phyloP scores from a whole-genome alignment of 2,797 vertebrate species.

The Sebastiscus albofasciatus region DNA sequence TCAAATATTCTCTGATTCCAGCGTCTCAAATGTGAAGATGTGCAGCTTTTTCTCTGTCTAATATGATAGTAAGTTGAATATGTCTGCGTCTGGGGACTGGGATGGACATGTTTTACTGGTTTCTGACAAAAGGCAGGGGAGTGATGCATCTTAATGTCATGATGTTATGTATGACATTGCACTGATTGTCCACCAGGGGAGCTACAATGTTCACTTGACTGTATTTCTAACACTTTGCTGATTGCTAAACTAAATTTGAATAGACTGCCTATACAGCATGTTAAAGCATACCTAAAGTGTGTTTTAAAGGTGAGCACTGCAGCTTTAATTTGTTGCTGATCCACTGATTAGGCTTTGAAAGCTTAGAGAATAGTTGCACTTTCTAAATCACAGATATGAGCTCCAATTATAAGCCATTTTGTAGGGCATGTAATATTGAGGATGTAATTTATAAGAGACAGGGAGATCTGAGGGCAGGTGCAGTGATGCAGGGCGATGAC shows the following conservation, averaged over 20 bases:
- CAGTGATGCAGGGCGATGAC: slow-evolving; percentile 6
- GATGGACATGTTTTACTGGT: neutral
- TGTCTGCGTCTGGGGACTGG: neutral
- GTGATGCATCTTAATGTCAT: neutral
- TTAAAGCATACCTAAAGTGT: neutral
- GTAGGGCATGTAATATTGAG: neutral
- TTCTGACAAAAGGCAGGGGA: neutral
- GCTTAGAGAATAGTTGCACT: neutral
- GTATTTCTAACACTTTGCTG: neutral
- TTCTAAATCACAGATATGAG: neutral
- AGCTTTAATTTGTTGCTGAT: neutral
- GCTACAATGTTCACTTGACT: neutral
- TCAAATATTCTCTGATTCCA: neutral
- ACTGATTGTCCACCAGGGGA: neutral
- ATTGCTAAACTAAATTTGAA: neutral
- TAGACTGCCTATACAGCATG: neutral
- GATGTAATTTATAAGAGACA: slow-evolving; percentile 5
- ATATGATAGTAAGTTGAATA: neutral
- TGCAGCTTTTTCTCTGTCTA: neutral
- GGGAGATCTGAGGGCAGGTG: neutral
- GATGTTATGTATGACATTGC: neutral
- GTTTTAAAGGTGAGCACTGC: neutral
- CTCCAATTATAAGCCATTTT: neutral
- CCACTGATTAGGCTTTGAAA: neutral
- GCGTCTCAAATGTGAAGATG: neutral